phyloP scores from a whole-genome alignment of 1,140 invertebrate genomes.

The Apocrypta bakeri region DNA sequence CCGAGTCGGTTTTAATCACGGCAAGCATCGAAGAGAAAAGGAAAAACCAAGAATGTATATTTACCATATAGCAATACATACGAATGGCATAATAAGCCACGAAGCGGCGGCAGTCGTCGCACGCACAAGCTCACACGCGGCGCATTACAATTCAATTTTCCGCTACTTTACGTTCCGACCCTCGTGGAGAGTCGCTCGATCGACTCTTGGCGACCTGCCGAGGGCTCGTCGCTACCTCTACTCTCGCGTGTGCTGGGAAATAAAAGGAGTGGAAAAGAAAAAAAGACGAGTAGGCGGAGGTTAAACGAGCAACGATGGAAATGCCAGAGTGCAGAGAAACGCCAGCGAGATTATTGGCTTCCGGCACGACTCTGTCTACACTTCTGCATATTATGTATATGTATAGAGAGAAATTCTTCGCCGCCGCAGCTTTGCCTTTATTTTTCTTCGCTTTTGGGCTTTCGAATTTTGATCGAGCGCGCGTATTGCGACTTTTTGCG shows the following conservation, averaged over 20 bases:
- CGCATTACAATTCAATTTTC: slow-evolving; percentile 53
- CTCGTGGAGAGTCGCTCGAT: slow-evolving; percentile 41
- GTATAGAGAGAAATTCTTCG: neutral
- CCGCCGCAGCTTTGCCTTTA: neutral
- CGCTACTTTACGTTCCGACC: slow-evolving; percentile 46
- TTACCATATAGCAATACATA: neutral
- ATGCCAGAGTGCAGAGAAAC: slow-evolving; percentile 54
- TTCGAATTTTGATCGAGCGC: no score
- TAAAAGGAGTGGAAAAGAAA: slow-evolving; percentile 26
- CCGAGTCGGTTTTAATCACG: slow-evolving; percentile 50
- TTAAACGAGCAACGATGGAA: slow-evolving; percentile 60
- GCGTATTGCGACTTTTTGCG: no score
- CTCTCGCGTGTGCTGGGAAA: slow-evolving; percentile 36
- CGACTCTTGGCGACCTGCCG: slow-evolving; percentile 49
- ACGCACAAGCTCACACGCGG: slow-evolving; percentile 11
- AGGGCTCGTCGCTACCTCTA: slow-evolving; percentile 23
- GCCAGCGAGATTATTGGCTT: slow-evolving; percentile 65
- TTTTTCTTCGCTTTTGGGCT: neutral
- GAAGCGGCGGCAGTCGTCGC: neutral
- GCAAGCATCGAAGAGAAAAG: slow-evolving; percentile 20
- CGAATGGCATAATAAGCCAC: slow-evolving; percentile 27
- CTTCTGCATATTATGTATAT: slow-evolving; percentile 7
- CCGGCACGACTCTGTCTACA: slow-evolving; percentile 41
- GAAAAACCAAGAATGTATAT: neutral
- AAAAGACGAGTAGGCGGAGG: slow-evolving; percentile 25